These are phyloP conservation scores for Anser cygnoides DNA, from an alignment of 2,113 vertebrate genomes.

Conservation along the genomic window DNA sequence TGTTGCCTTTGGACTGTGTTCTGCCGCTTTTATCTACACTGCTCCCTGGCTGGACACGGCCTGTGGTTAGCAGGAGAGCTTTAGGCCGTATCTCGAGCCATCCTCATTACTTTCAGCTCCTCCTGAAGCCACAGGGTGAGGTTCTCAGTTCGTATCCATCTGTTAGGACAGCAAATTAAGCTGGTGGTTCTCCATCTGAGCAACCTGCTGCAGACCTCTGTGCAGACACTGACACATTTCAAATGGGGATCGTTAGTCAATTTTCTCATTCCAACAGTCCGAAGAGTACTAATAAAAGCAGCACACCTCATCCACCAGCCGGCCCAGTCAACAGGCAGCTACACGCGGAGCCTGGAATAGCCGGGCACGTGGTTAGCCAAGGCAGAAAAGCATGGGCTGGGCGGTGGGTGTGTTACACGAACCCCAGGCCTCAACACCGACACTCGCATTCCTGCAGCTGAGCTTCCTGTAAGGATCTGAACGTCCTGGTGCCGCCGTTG, in stretches of 20 bases:
- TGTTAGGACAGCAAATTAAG: neutral
- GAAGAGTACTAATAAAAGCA: neutral
- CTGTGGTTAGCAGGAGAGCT: neutral
- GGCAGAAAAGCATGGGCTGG: neutral
- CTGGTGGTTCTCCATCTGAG: neutral
- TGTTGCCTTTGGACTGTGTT: neutral
- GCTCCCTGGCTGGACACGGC: neutral
- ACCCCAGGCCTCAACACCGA: neutral
- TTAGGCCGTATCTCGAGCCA: neutral
- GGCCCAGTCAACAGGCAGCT: rapidly evolving
- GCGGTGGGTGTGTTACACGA: neutral
- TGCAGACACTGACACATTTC: neutral
- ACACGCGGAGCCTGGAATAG: neutral
- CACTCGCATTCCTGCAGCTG: neutral
- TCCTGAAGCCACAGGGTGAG: rapidly evolving
- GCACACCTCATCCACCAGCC: rapidly evolving
- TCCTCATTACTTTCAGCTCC: neutral
- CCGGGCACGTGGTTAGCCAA: neutral
- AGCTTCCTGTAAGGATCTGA: neutral
- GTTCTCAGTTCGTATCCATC: neutral
- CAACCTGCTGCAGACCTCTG: neutral
- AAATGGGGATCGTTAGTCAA: neutral
- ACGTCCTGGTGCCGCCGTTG: neutral
- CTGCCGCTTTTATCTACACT: neutral
- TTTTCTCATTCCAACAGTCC: neutral